These are phyloP conservation scores for Boleophthalmus pectinirostris DNA, from an alignment of 2,113 vertebrate species.

Conservation along the genomic window DNA sequence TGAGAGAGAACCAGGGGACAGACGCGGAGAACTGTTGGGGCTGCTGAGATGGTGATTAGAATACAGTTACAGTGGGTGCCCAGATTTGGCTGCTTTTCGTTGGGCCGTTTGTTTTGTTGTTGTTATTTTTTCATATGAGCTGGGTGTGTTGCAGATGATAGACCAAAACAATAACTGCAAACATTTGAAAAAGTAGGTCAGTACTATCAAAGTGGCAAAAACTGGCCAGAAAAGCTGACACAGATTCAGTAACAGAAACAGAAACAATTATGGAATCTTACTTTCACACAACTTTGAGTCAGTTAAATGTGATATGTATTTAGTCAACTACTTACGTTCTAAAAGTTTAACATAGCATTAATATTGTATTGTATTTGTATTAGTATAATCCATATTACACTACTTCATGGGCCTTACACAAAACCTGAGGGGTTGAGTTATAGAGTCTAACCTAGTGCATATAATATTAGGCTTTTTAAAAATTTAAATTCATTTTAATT, in stretches of 20 bases:
- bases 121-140: slow-evolving; percentile 43
- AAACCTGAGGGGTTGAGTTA: too few species aligned
- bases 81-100: slow-evolving; percentile 67
- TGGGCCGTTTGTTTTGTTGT: slow-evolving; percentile 70
- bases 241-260: not conserved
- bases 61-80: slow-evolving; percentile 56
- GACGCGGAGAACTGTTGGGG: slow-evolving; percentile 50
- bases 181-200: slow-evolving; percentile 61
- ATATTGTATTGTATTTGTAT: too few species aligned
- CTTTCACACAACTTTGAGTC: not conserved
- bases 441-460: too few species aligned
- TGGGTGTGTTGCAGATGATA: slow-evolving; percentile 66
- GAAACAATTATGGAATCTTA: not conserved
- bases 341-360: too few species aligned
- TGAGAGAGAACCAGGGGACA: slow-evolving; percentile 27
- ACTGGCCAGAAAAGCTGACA: slow-evolving; percentile 45
- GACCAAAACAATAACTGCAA: slow-evolving; percentile 68
- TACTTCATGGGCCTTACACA: too few species aligned
- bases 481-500: too few species aligned
- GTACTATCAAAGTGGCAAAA: slow-evolving; percentile 37
- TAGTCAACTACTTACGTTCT: not conserved
- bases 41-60: slow-evolving; percentile 67
- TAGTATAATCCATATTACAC: not conserved
- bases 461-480: too few species aligned
- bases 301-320: not conserved